Evolutionary conservation across 2,888 invertebrate species (phyloP), one percentile per base, ranked within the genome.

Genomic region (Ennomos quercinarius): DNA sequence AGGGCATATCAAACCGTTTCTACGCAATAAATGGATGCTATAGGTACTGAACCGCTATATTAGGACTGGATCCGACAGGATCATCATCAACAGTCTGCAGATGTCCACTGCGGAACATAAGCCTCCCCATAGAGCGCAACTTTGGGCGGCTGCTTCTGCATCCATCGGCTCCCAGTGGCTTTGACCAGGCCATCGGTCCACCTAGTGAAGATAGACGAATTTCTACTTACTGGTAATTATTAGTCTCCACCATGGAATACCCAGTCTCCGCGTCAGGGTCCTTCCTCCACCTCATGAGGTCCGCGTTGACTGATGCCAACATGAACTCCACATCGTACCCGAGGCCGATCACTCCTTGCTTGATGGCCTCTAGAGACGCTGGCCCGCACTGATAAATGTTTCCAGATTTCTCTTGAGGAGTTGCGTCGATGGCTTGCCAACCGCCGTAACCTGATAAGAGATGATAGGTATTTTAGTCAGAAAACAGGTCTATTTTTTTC

Each of bases 351-450:
- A 95, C 95, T 0, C 97, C 97, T 76, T 95, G 94, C 69, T 95
- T 95, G 61, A 97, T 94, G 5, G 97, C 97, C 76, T 95, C 96
- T 3, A 97, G 80, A 0, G 97, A 95, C 0, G 96, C 95, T 9
- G 97, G 97, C 0, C 97, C 97, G 72, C 96, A 96, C 64, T 96
- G 96, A 84, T 93, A 97, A 61, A 95, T 76, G 0, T 95, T 95
- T 39, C 94, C 94, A 5, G 96, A 96, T 0, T 93, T 93, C 82
- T 97, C 97, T 80, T 97, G 97, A 0, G 97, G 97, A 0, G 97
- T 97, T 0, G 97, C 95, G 77, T 98, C 97, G 45, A 97, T 94
- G 0, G 96, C 97, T 87, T 98, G 97, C 97, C 97, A 98, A n/a
- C 97, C 97, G 0, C 96, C 97, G 77, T 96, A 97, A 10, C 96